Evolutionary conservation across 2,113 vertebrate genomes (phyloP), one percentile per base, ranked within the genome.

Genomic region (Hemichromis elongatus): DNA sequence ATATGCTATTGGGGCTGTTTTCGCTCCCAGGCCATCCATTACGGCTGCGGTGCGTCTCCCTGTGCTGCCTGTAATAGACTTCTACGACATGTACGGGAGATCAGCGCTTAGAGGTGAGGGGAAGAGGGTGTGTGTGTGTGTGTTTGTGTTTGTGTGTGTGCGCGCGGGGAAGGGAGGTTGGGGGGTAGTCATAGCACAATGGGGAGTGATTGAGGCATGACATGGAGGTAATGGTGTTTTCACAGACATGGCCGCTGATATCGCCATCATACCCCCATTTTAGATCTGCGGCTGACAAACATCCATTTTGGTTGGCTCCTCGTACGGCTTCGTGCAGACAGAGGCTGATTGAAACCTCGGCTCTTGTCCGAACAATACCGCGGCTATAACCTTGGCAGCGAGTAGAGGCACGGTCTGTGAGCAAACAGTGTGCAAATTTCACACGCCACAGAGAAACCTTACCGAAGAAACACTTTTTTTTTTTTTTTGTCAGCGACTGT

Each of bases 181-280:
- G 61, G 81, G 85, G 5, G 54, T 30, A 89, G 83, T 77, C 90
- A 85, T 79, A 52, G 63, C 89, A 95, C 95, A 95, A 94, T 94
- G 92, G 93, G 93, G 93, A 94, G 92, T 93, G 95, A 95, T 94
- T 94, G 95, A 96, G 93, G 95, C 94, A 91, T 95, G 96, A 96
- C 95, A 89, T 80, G 89, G 87, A 94, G 94, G 92, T 95, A 95
- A 96, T 95, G 82, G 93, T 94, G 94, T 95, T 96, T 95, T 96
- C 93, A 93, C 93, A 94, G 94, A 94, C 95, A 93, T 87, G 90
- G 93, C 92, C 35, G 89, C 89, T 90, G 92, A 92, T 93, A 93
- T 91, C 92, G 33, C 91, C 89, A 90, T 93, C 92, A 93, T 89
- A 90, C 90, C 90, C 92, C 86, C 89, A 92, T 92, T 91, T 93